Evolutionary conservation across 2,797 vertebrate genomes (phyloP).

Genomic region (Pipistrellus pipistrellus): DNA sequence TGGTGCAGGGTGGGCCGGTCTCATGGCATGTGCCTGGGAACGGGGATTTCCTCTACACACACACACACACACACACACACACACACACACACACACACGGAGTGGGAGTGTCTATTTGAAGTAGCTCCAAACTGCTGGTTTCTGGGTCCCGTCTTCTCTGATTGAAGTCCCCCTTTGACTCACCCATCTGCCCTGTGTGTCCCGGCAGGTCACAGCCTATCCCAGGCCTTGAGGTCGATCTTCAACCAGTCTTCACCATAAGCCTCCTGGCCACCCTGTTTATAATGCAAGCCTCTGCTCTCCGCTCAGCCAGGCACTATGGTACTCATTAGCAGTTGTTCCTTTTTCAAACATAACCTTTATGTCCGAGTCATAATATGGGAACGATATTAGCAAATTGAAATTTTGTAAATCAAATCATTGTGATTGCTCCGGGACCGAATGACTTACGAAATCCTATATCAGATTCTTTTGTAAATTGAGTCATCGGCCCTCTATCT

Average conservation of each 20-base stretch:
- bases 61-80: too few relatives aligned
- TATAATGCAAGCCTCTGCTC: neutral
- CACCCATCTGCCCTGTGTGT: neutral
- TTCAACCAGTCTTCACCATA: conserved; percentile 33
- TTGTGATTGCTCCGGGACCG: conserved; percentile 45
- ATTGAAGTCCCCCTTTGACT: neutral
- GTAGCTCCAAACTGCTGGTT: neutral
- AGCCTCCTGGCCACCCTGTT: neutral
- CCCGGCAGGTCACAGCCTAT: neutral
- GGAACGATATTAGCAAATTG: conserved; percentile 32
- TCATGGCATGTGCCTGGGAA: neutral
- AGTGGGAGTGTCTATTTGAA: neutral
- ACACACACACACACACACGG: neutral
- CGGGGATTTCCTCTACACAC: neutral
- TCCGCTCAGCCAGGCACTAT: neutral
- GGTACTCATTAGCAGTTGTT: conserved; percentile 35
- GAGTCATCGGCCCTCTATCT: neutral
- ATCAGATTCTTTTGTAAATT: conserved; percentile 40
- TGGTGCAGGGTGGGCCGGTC: neutral
- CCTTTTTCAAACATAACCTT: conserved; percentile 38
- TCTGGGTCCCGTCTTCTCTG: neutral
- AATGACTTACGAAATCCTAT: neutral
- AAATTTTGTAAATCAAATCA: conserved; percentile 55
- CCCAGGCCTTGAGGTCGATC: neutral
- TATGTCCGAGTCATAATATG: neutral